A percentile compares a stretch with the other conserved stretches of the same genome.
Evolutionary conservation across 1,140 invertebrate species (phyloP).

Genomic region (Drosophila hydei): DNA sequence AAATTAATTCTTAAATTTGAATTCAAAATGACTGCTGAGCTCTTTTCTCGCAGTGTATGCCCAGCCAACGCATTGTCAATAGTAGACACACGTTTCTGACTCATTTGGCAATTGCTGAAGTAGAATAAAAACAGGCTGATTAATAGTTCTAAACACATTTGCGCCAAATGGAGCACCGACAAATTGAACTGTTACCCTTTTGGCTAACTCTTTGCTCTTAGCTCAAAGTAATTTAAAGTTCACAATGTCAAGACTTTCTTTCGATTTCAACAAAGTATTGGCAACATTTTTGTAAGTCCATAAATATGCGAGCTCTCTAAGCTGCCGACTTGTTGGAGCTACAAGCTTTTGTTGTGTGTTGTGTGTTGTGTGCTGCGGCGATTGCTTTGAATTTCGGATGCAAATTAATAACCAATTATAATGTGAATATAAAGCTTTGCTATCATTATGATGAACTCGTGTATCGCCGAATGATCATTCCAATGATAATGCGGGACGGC

Average conservation of each 20-base stretch:
- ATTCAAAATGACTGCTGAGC: too few relatives aligned
- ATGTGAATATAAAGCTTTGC: conserved; percentile 59
- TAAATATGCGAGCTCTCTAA: conserved; percentile 22
- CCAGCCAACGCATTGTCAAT: conserved; percentile 33
- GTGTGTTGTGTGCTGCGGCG: conserved; percentile 12
- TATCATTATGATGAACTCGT: conserved; percentile 20
- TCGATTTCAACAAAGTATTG: conserved; percentile 36
- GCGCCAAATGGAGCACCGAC: conserved; percentile 18
- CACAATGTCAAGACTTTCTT: conserved; percentile 42
- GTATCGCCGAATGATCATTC: conserved; percentile 9
- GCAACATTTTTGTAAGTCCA: conserved; percentile 7
- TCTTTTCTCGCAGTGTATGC: not conserved
- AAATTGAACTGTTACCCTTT: conserved; percentile 53
- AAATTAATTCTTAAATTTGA: too few relatives aligned
- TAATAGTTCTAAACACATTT: conserved; percentile 2
- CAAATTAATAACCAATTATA: conserved; percentile 77
- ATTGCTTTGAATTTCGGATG: conserved; percentile 62
- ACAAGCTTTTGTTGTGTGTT: conserved; percentile 13
- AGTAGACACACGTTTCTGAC: conserved; percentile 14
- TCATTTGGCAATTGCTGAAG: not conserved
- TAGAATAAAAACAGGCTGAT: too few relatives aligned
- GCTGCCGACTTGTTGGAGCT: not conserved
- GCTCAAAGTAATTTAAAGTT: conserved; percentile 60
- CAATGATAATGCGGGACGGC: conserved; percentile 25
- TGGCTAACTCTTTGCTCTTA: conserved; percentile 39